Base-by-base conservation (phyloP, 2,888 invertebrate genomes). In the Amphipoea oculea region DNA sequence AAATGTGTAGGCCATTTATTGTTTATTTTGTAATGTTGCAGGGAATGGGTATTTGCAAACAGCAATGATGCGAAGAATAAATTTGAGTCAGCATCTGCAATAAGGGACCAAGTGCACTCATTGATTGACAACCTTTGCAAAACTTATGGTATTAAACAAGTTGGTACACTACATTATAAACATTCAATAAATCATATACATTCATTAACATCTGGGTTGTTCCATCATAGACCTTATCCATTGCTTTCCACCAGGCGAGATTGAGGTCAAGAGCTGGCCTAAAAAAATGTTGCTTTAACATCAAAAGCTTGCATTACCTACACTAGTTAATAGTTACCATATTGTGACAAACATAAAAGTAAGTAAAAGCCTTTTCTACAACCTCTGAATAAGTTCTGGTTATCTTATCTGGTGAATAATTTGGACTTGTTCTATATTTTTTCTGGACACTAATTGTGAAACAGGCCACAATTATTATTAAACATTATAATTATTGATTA, bases 11-110 rank as follows among this genome's bases (percentile, higher is more conserved):
- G 29, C 29, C 20, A 42, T 29, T 42, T 40, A 48, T 12, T 40
- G 1, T 51, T 54, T 51, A 65, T 2, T 62, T 60, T 76, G 9
- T 29, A 29, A 86, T 80, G 69, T 95, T 96, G 36, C 93, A 98
- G 98, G 86, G 97, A 97, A 74, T 99, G 99, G 98, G 95, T 99
- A 78, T 95, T 96, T 75, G 98, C 97, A 86, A 98, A 99, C 92
- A 97, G 98, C 86, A 95, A 96, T 40, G 96, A 97, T 88, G 99
- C 99, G 0, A 97, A 97, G 89, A 95, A 97, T 86, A 97, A 98
- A 95, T 95, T 98, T 92, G 97, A 98, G 92, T 97, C 98, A 74
- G 97, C 98, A 90, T 94, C 97, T 92, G 97, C 98, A 67, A 97
- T 98, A 9, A 97, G 98, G 88, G 97, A 98, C 71, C 99, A 99